Conservation (phyloP, 1,140 invertebrate species). For the Bombus cullumanus region DNA sequence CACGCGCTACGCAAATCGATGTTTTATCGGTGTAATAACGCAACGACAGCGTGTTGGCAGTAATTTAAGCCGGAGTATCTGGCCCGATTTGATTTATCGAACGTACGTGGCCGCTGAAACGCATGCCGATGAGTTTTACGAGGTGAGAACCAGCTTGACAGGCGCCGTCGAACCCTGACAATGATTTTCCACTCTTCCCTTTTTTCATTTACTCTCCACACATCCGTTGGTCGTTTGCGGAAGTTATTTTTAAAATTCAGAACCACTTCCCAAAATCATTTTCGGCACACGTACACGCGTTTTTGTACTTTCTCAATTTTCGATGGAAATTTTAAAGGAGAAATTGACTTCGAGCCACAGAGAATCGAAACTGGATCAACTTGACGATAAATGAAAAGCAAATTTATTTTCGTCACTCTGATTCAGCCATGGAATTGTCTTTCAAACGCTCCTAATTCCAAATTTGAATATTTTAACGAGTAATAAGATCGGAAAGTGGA, state of each 20-base stretch:
- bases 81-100: slow-evolving; percentile 49
- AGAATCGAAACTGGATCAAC: not conserved
- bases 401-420: no score
- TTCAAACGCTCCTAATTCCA: not conserved
- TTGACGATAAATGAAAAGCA: not conserved
- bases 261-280: no score
- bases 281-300: no score
- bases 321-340: not conserved
- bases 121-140: slow-evolving; percentile 28
- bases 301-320: not conserved
- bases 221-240: not conserved
- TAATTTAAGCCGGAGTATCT: slow-evolving; percentile 40
- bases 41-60: slow-evolving; percentile 21
- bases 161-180: not conserved
- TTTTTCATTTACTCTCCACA: not conserved
- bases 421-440: not conserved
- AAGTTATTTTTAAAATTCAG: slow-evolving; percentile 6
- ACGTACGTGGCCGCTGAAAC: slow-evolving; percentile 15
- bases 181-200: not conserved
- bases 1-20: slow-evolving; percentile 11
- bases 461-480: not conserved
- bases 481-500: not conserved
- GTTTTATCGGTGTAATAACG: slow-evolving; percentile 19
- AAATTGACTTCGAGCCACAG: not conserved
- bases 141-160: slow-evolving; percentile 40